Conservation (phyloP, 2,113 vertebrate genomes). For the Chloropsis hardwickii region DNA sequence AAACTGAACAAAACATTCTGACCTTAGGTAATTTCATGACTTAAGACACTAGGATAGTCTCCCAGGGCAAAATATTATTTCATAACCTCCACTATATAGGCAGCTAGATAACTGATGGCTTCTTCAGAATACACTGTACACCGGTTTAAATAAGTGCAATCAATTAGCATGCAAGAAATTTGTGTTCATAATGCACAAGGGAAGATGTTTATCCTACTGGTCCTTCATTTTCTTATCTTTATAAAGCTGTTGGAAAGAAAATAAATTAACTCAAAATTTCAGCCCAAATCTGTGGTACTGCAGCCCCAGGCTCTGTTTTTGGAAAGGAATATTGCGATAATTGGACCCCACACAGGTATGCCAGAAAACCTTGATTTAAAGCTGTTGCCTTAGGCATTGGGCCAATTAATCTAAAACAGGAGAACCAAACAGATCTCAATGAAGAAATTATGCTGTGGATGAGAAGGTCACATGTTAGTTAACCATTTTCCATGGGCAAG, state of each 20-base stretch:
- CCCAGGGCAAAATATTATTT: neutral
- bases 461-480: neutral
- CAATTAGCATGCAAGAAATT: neutral
- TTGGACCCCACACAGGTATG: neutral
- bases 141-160: neutral
- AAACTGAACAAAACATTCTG: neutral
- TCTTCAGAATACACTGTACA: neutral
- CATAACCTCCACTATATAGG: neutral
- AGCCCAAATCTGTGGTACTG: neutral
- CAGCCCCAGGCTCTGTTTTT: neutral
- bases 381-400: neutral
- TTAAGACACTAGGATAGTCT: neutral
- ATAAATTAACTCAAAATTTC: neutral
- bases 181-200: neutral
- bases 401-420: neutral
- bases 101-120: neutral
- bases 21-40: neutral
- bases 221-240: neutral
- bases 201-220: neutral
- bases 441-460: neutral
- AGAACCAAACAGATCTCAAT: neutral
- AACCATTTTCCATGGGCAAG: neutral
- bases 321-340: neutral
- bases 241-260: neutral
- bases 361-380: conserved; percentile 17